Evolutionary conservation across 2,113 vertebrate species (phyloP), one percentile per base, ranked within the genome.

Genomic region (Setophaga petechia): DNA sequence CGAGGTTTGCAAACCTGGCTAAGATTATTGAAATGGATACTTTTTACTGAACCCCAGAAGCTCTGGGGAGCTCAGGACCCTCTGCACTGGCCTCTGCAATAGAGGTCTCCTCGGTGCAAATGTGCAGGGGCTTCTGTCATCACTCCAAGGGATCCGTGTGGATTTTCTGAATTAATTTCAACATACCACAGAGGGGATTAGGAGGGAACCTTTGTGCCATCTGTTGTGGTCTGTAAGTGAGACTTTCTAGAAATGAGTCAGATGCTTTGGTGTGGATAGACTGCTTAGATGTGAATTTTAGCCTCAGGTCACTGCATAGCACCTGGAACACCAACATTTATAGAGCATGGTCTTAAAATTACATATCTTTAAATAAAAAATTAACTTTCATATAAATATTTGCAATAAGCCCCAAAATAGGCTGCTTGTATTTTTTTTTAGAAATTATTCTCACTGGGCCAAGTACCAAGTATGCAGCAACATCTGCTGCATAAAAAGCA

Each of bases 71-170:
- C 15, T 46, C 6, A 6, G 47, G 33, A 46, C 14, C 4, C 54
- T 20, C 13, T 24, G 22, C 30, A 11, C 23, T 23, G 47, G 21
- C 39, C 33, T 68, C 33, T 2, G 6, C 16, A 31, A 9, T 12
- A 59, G 52, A 39, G 9, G 4, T n/a, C 31, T 47, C 2, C 18
- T 58, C 28, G 44, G 24, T 55, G 33, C 62, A 52, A n/a, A 31
- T 10, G 21, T 17, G n/a, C 33, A 43, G 61, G 13, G 5, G 9
- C 27, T 62, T 78, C 67, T 44, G 12, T 7, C 0, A 0, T 14
- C 1, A 1, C 22, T 89, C 41, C 20, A 18, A 82, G 33, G 30
- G 10, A n/a, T 31, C 46, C 58, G 10, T 12, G 49, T 73, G 39
- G 43, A 33, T 59, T 59, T 91, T 46, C 47, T 82, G 57, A 47